Conservation (phyloP, 2,888 invertebrate species). For the Operophtera brumata region DNA sequence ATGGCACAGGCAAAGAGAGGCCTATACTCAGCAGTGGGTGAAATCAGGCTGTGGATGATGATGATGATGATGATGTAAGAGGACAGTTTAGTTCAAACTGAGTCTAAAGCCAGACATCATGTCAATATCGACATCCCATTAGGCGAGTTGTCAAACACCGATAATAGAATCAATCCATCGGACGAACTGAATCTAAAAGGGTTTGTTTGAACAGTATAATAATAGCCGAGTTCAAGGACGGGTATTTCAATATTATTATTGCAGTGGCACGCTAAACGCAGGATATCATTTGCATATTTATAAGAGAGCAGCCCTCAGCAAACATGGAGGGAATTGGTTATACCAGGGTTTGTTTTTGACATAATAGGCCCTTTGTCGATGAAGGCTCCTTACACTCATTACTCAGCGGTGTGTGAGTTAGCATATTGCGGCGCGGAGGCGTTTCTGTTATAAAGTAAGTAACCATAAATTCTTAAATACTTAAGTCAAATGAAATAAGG, state of each 20-base stretch:
- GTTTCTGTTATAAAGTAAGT: conserved; percentile 33
- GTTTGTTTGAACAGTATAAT: conserved; percentile 68
- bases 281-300: conserved; percentile 79
- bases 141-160: conserved; percentile 53
- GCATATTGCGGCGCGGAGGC: conserved; percentile 45
- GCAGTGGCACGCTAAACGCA: conserved; percentile 70
- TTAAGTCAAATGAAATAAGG: conserved; percentile 33
- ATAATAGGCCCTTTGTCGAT: conserved; percentile 68
- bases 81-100: too few species aligned
- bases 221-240: conserved; percentile 66
- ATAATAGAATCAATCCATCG: conserved; percentile 46
- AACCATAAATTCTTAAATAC: conserved; percentile 34
- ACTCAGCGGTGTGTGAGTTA: conserved; percentile 51
- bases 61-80: too few species aligned
- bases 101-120: conserved; percentile 6
- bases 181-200: conserved; percentile 54
- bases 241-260: conserved; percentile 75
- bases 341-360: conserved; percentile 68
- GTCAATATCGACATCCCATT: conserved; percentile 42
- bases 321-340: conserved; percentile 70
- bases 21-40: too few species aligned
- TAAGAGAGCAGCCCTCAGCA: conserved; percentile 71
- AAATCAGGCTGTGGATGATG: too few species aligned
- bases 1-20: too few species aligned
- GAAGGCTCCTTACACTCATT: conserved; percentile 39